Evolutionary conservation across 1,140 invertebrate species (phyloP).

Genomic region (Drosophila simulans): DNA sequence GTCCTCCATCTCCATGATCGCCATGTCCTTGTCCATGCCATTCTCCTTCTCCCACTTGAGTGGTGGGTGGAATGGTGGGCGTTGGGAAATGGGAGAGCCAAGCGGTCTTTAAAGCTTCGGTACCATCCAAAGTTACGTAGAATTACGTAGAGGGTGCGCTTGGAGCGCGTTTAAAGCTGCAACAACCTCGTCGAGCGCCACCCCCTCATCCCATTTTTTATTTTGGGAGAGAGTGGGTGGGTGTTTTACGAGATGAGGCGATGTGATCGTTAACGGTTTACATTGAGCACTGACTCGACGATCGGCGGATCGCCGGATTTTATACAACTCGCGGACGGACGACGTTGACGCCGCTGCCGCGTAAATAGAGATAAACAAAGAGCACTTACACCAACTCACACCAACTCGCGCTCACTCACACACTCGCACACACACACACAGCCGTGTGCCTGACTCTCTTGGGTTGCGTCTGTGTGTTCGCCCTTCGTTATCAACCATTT

Average conservation of each 20-base stretch:
- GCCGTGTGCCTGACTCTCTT: background rate
- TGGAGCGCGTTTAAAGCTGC: constrained; percentile 69
- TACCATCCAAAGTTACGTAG: constrained; percentile 59
- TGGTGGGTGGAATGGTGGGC: background rate
- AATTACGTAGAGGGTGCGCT: constrained; percentile 47
- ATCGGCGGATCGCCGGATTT: constrained; percentile 35
- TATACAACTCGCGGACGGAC: constrained; percentile 49
- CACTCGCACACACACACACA: background rate
- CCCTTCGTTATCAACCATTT: constrained; percentile 50
- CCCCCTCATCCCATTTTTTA: background rate
- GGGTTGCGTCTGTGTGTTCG: constrained; percentile 15
- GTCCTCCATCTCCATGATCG: constrained; percentile 9
- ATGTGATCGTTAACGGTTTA: constrained; percentile 56
- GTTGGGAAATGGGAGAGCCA: constrained; percentile 19
- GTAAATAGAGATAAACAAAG: constrained; percentile 59
- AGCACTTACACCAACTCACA: constrained; percentile 9
- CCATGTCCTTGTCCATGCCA: constrained; percentile 6
- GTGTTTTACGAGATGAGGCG: constrained; percentile 26
- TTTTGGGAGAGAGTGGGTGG: background rate
- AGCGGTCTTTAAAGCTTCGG: constrained; percentile 64
- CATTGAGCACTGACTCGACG: constrained; percentile 59
- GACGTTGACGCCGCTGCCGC: constrained; percentile 40
- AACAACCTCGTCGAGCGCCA: constrained; percentile 19
- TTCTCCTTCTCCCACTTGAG: background rate
- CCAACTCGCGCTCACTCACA: background rate